Percentiles rank a stretch among this genome's conserved stretches.
Evolutionary conservation across 92 coral and sea anemone genomes (phyloP).

Genomic region (Porites cylindrica): DNA sequence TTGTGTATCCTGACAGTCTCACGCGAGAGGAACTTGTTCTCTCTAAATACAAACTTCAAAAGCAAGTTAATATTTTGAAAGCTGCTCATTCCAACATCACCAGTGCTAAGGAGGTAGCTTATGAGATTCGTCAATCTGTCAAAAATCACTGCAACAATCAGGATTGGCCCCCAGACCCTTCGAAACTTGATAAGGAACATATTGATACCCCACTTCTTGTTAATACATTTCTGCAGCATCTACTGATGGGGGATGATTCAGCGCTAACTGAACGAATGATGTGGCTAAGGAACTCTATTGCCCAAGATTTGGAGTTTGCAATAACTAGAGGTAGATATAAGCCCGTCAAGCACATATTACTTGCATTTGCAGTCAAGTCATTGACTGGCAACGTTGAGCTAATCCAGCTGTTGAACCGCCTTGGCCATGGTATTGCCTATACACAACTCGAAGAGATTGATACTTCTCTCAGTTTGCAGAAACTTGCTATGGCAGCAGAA

Average conservation of each 20-base stretch:
- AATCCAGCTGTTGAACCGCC: slow-evolving; percentile 41
- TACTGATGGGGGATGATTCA: slow-evolving; percentile 18
- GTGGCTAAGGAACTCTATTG: slow-evolving; percentile 19
- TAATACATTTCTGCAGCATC: slow-evolving; percentile 12
- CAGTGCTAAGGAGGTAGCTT: slow-evolving; percentile 41
- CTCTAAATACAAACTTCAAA: slow-evolving; percentile 2
- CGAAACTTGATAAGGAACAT: slow-evolving; percentile 7
- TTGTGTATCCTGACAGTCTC: slow-evolving; percentile 51
- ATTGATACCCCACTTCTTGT: slow-evolving; percentile 21
- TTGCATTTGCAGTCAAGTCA: slow-evolving; percentile 55
- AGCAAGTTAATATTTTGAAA: slow-evolving; percentile 7
- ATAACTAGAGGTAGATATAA: slow-evolving; percentile 30
- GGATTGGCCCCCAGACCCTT: slow-evolving; percentile 58
- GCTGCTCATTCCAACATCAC: slow-evolving; percentile 11
- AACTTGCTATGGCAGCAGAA: slow-evolving; percentile 26
- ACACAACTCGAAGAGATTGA: slow-evolving; percentile 60
- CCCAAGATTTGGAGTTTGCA: slow-evolving; percentile 43
- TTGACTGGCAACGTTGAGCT: slow-evolving; percentile 54
- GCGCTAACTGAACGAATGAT: neutral
- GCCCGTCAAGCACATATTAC: slow-evolving; percentile 45
- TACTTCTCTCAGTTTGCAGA: slow-evolving; percentile 57
- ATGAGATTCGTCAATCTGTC: slow-evolving; percentile 24
- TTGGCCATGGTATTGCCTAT: slow-evolving; percentile 58
- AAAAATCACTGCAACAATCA: slow-evolving; percentile 28
- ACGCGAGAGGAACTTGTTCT: slow-evolving; percentile 45